Percentiles rank a stretch among this genome's conserved stretches.
Evolutionary conservation across 2,797 vertebrate species (phyloP).

Genomic region (Pyrocephalus nanus): DNA sequence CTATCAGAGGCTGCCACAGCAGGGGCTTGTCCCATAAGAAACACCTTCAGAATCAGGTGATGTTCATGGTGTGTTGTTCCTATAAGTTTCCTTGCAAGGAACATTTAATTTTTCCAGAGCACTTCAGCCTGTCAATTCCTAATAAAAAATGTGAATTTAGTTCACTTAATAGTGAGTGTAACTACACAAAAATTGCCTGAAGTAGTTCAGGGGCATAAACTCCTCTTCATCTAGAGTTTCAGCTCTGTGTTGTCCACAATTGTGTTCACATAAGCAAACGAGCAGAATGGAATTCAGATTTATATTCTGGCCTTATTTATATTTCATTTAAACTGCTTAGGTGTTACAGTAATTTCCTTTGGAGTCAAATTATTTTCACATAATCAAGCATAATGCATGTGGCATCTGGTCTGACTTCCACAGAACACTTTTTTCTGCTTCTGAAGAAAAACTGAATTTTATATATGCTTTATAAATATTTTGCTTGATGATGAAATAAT

Average conservation of each 20-base stretch:
- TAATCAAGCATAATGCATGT: not conserved
- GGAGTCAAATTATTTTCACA: not conserved
- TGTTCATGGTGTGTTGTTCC: not conserved
- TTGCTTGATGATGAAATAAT: not conserved
- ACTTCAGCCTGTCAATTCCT: not conserved
- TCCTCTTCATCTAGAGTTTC: not conserved
- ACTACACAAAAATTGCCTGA: not conserved
- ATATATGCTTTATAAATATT: not conserved
- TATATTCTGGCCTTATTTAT: not conserved
- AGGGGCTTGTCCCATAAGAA: not conserved
- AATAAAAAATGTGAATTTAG: not conserved
- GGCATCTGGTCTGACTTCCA: not conserved
- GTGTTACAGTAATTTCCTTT: not conserved
- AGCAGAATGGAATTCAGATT: not conserved
- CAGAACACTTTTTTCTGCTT: not conserved
- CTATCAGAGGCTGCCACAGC: not conserved
- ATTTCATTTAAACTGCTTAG: not conserved
- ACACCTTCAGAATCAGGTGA: not conserved
- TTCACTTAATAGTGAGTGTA: not conserved
- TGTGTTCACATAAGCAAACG: not conserved
- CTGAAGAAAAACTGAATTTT: not conserved
- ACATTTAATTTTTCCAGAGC: not conserved
- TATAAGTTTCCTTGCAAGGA: not conserved
- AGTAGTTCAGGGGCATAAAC: not conserved
- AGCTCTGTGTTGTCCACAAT: not conserved